Percentiles rank a stretch among this genome's conserved stretches.
phyloP scores from a whole-genome alignment of 2,113 vertebrate genomes.

The Circaetus gallicus region DNA sequence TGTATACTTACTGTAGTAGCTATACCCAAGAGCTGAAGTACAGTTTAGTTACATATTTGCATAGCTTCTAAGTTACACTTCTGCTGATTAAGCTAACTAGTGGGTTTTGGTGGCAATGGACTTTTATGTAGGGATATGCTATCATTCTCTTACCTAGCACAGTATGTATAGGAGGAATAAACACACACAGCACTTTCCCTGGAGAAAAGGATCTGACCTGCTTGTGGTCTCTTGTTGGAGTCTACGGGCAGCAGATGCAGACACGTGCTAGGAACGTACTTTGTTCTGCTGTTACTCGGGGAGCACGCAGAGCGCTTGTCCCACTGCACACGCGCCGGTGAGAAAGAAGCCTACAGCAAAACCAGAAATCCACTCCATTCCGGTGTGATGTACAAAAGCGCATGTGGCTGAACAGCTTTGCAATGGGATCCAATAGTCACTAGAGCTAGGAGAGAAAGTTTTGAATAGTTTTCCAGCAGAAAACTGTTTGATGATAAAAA shows the following conservation, averaged over 20 bases:
- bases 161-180: background rate
- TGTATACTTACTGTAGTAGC: background rate
- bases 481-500: background rate
- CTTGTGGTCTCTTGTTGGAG: background rate
- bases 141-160: background rate
- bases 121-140: background rate
- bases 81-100: background rate
- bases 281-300: background rate
- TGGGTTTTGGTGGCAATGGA: background rate
- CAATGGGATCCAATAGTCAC: background rate
- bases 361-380: background rate
- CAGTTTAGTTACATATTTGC: background rate
- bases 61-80: background rate
- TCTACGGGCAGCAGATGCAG: background rate
- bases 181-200: background rate
- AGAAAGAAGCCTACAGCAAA: background rate
- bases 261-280: background rate
- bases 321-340: fast-evolving
- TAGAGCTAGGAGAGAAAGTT: background rate
- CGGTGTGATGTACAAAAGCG: fast-evolving
- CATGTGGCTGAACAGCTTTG: background rate
- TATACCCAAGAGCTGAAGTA: background rate
- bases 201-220: background rate
- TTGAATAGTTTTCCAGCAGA: background rate
- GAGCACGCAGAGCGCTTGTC: fast-evolving